phyloP scores from a whole-genome alignment of 2,888 invertebrate species.

The Zaprionus lineosus region DNA sequence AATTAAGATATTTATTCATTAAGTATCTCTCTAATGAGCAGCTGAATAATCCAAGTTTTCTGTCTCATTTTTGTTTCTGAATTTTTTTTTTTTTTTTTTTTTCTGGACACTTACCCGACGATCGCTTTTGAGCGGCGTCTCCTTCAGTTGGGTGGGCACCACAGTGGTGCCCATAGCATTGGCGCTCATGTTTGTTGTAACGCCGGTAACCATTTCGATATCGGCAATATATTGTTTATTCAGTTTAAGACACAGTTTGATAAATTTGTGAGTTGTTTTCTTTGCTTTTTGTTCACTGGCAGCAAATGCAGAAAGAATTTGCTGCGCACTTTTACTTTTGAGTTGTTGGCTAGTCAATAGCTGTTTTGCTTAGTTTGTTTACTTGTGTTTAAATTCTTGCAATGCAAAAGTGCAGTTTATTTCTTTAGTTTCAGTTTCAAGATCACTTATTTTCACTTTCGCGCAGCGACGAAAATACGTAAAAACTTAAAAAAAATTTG shows the following conservation, averaged over 20 bases:
- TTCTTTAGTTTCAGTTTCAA: slow-evolving; percentile 44
- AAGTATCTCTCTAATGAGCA: background rate
- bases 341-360: slow-evolving; percentile 37
- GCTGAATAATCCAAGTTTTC: slow-evolving; percentile 28
- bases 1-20: background rate
- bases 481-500: slow-evolving; percentile 30
- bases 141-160: slow-evolving; percentile 72
- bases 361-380: slow-evolving; percentile 26
- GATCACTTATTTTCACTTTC: slow-evolving; percentile 68
- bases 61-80: slow-evolving; percentile 5
- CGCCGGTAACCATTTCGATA: slow-evolving; percentile 82
- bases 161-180: slow-evolving; percentile 79
- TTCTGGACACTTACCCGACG: slow-evolving; percentile 81
- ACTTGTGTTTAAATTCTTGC: slow-evolving; percentile 4
- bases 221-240: slow-evolving; percentile 60
- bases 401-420: slow-evolving; percentile 28
- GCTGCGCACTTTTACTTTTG: slow-evolving; percentile 38
- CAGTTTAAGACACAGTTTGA: slow-evolving; percentile 63
- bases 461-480: slow-evolving; percentile 54
- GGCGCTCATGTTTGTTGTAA: slow-evolving; percentile 79
- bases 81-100: background rate
- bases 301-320: slow-evolving; percentile 51
- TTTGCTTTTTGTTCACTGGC: slow-evolving; percentile 43
- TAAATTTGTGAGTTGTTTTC: slow-evolving; percentile 32
- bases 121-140: slow-evolving; percentile 81